phyloP scores from a whole-genome alignment of 2,113 vertebrate genomes.

The Nothoprocta perdicaria region DNA sequence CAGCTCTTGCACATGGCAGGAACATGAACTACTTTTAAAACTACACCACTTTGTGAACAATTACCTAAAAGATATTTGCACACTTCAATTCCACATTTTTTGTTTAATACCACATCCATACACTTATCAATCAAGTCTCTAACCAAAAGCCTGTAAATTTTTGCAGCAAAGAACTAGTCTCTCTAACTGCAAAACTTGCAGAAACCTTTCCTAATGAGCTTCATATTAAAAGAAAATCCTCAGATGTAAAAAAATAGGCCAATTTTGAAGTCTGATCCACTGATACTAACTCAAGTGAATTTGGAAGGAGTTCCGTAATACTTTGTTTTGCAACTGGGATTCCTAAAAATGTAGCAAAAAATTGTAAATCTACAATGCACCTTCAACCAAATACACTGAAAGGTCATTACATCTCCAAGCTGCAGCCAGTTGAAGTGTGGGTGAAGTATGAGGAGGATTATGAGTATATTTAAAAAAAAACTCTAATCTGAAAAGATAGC shows the following conservation, averaged over 20 bases:
- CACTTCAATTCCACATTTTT: neutral
- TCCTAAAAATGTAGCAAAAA: neutral
- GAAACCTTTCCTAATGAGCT: neutral
- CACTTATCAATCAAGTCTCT: neutral
- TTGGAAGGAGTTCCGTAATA: neutral
- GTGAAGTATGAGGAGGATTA: neutral
- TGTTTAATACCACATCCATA: neutral
- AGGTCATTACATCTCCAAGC: neutral
- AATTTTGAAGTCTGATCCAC: neutral
- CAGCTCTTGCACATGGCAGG: neutral
- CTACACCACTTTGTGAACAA: neutral
- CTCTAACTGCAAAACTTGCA: neutral
- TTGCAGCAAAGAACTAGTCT: neutral
- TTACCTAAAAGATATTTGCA: neutral
- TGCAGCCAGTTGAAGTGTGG: neutral
- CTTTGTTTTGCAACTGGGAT: neutral
- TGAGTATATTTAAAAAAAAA: neutral
- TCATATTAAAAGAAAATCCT: no score
- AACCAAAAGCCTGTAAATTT: neutral
- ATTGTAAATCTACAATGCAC: fast-evolving
- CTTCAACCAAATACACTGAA: neutral
- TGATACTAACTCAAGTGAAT: neutral
- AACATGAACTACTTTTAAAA: neutral
- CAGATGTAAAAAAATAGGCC: neutral
- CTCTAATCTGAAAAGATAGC: neutral